These are phyloP conservation scores for Pholis gunnellus DNA, from an alignment of 2,113 vertebrate genomes.

Conservation along the genomic window DNA sequence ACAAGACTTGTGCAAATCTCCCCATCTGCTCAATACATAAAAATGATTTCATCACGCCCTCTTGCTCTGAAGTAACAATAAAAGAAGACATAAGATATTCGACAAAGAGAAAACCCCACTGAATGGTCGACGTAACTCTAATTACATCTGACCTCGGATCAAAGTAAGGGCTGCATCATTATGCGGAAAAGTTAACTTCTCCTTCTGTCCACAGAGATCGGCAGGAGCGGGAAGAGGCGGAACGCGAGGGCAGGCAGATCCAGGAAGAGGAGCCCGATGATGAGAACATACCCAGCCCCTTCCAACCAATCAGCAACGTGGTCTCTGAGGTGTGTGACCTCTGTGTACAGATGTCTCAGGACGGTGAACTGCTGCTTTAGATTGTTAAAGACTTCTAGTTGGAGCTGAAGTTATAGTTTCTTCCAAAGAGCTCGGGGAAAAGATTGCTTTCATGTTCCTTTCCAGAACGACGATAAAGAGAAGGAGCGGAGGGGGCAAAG, in stretches of 20 bases:
- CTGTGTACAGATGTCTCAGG: neutral
- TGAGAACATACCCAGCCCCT: constrained; percentile 84
- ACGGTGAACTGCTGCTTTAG: neutral
- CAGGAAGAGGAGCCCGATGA: constrained; percentile 82
- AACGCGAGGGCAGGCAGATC: constrained; percentile 77
- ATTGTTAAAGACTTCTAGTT: neutral
- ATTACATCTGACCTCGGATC: constrained; percentile 11
- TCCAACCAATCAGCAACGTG: constrained; percentile 90
- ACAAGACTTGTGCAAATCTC: neutral
- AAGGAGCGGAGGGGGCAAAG: constrained; percentile 82
- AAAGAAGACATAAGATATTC: neutral
- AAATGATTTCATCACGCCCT: neutral
- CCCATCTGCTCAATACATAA: neutral
- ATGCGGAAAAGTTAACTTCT: neutral
- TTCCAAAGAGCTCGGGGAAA: neutral
- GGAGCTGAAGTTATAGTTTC: neutral
- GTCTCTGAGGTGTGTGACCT: constrained; percentile 85
- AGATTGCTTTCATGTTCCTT: neutral
- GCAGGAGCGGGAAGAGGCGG: constrained; percentile 86
- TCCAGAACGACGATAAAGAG: constrained; percentile 88
- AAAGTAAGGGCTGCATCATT: neutral
- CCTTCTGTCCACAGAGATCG: constrained; percentile 75
- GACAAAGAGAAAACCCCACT: neutral
- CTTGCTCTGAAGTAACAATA: neutral
- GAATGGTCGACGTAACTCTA: neutral